These are phyloP conservation scores for Hyposmocoma kahamanoa DNA, from an alignment of 1,140 invertebrate species.

Conservation along the genomic window DNA sequence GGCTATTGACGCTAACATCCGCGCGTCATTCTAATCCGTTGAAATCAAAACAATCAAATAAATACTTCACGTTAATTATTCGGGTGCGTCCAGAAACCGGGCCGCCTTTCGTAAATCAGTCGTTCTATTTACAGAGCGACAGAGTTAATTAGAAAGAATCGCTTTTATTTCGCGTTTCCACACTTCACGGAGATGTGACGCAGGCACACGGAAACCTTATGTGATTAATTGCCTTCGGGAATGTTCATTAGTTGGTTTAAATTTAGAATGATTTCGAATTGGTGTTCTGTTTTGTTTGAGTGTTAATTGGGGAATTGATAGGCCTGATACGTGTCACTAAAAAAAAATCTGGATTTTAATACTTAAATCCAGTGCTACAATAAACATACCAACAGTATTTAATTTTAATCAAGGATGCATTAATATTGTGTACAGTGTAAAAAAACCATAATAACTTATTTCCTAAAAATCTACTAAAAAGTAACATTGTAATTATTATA, in stretches of 20 bases:
- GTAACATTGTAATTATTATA: too few species aligned
- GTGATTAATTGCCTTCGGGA: constrained; percentile 33
- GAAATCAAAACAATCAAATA: constrained; percentile 68
- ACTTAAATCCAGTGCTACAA: too few species aligned
- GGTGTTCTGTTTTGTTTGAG: too few species aligned
- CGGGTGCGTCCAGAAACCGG: constrained; percentile 40
- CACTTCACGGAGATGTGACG: constrained; percentile 56
- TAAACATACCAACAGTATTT: too few species aligned
- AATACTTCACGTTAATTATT: constrained; percentile 67
- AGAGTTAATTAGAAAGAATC: constrained; percentile 71
- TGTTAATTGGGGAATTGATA: too few species aligned
- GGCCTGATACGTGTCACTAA: too few species aligned
- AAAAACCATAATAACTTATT: too few species aligned
- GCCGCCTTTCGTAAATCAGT: constrained; percentile 60
- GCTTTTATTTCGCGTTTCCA: constrained; percentile 70
- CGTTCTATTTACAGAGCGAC: constrained; percentile 54
- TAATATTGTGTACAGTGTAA: too few species aligned
- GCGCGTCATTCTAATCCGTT: constrained; percentile 38
- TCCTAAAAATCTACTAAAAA: too few species aligned
- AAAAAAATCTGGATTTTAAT: too few species aligned
- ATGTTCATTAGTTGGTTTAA: constrained; percentile 15
- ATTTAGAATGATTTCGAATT: constrained; percentile 1
- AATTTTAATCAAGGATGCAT: too few species aligned
- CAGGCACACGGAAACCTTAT: constrained; percentile 39
- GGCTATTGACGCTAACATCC: too few species aligned